These are phyloP conservation scores for Manacus vitellinus DNA, from an alignment of 2,113 vertebrate species.

Conservation along the genomic window DNA sequence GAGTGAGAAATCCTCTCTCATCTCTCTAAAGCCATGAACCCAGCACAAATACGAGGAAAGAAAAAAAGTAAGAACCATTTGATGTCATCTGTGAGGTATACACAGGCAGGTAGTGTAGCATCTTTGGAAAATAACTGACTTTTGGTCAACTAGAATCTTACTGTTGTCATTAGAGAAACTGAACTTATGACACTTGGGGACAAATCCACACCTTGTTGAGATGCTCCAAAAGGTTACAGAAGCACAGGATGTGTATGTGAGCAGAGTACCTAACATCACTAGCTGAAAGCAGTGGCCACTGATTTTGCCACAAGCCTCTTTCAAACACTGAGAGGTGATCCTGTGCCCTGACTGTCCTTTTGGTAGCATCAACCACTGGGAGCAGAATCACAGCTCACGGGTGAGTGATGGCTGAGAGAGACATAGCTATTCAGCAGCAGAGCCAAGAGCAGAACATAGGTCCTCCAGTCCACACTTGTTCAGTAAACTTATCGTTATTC, in stretches of 20 bases:
- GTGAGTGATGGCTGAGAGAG: background rate
- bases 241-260: background rate
- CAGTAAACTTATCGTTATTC: rapidly evolving
- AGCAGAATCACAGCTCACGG: background rate
- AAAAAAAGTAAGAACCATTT: background rate
- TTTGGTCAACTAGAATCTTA: background rate
- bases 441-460: background rate
- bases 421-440: background rate
- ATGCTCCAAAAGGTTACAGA: background rate
- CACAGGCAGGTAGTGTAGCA: background rate
- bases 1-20: background rate
- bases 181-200: background rate
- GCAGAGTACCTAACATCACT: no score
- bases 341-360: background rate
- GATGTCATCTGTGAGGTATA: background rate
- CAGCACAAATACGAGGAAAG: background rate
- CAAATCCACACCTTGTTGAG: background rate
- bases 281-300: background rate
- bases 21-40: background rate
- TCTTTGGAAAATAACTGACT: background rate
- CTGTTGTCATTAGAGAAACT: background rate
- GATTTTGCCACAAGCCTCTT: background rate
- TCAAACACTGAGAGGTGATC: background rate
- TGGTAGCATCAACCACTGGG: rapidly evolving
- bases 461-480: background rate